A percentile compares a stretch with the other conserved stretches of the same genome.
Conservation (phyloP, 1,140 invertebrate species). For the Gonioctena quinquepunctata region DNA sequence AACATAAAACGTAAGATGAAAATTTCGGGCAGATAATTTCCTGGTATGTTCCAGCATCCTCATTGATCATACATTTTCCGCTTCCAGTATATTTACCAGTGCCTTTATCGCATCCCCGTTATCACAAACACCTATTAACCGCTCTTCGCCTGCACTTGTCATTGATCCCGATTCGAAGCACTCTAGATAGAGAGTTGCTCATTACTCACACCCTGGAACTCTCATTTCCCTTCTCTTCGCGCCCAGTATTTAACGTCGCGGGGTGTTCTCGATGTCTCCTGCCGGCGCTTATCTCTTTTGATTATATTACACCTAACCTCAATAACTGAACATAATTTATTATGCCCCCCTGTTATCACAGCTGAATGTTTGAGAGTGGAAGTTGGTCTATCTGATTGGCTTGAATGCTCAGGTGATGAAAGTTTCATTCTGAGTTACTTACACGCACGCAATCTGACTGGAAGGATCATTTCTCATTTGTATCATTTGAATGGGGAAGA, state of each 20-base stretch:
- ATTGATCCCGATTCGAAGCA: slow-evolving; percentile 54
- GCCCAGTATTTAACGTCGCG: slow-evolving; percentile 41
- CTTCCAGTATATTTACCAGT: slow-evolving; percentile 55
- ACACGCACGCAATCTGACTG: no score
- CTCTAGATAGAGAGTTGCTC: slow-evolving; percentile 54
- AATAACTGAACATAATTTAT: slow-evolving; percentile 41
- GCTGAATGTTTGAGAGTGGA: not conserved
- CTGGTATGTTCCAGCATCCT: slow-evolving; percentile 50
- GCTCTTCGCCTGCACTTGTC: slow-evolving; percentile 56
- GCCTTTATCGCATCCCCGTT: slow-evolving; percentile 52
- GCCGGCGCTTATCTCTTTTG: slow-evolving; percentile 47
- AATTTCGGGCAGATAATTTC: slow-evolving; percentile 52
- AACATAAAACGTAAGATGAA: slow-evolving; percentile 47
- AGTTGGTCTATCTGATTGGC: not conserved
- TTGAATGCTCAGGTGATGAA: not conserved
- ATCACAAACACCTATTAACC: slow-evolving; percentile 57
- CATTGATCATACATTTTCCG: slow-evolving; percentile 57
- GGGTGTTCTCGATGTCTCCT: slow-evolving; percentile 29
- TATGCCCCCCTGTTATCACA: slow-evolving; percentile 16
- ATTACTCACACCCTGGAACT: slow-evolving; percentile 51
- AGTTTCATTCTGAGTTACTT: not conserved
- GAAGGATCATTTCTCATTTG: no score
- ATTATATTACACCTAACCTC: slow-evolving; percentile 49
- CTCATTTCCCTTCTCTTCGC: slow-evolving; percentile 34
- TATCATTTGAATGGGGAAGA: no score